phyloP scores from a whole-genome alignment of 2,113 vertebrate species.

The Drymodes brunneopygia region DNA sequence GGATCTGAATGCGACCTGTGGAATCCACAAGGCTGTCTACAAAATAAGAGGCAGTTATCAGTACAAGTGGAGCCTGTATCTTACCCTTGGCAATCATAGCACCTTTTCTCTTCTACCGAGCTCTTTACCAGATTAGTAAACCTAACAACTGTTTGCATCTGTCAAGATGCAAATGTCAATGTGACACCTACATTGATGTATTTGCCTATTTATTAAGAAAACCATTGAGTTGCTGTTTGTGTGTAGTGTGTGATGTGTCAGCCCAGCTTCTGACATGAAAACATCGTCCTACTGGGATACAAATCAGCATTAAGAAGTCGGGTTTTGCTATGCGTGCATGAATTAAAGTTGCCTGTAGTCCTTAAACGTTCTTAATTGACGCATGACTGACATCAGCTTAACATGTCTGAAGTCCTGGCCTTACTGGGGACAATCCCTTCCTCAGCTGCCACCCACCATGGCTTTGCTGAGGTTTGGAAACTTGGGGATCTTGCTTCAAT shows the following conservation, averaged over 20 bases:
- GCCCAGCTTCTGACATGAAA: neutral
- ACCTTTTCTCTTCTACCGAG: neutral
- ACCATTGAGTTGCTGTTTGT: neutral
- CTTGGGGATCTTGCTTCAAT: neutral
- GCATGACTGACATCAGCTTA: neutral
- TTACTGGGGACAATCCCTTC: neutral
- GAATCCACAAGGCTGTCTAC: conserved; percentile 85
- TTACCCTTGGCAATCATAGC: neutral
- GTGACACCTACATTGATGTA: neutral
- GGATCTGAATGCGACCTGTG: conserved; percentile 83
- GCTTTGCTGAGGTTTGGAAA: neutral
- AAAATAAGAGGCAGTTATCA: neutral
- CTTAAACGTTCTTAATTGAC: neutral
- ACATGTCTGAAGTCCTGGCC: neutral
- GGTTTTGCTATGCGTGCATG: fast-evolving
- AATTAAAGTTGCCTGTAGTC: neutral
- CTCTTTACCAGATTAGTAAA: neutral
- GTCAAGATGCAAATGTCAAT: neutral
- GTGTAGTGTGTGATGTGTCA: neutral
- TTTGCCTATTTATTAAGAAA: neutral
- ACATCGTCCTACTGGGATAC: neutral
- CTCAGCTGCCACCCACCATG: neutral
- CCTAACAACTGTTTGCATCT: neutral
- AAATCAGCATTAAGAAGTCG: neutral
- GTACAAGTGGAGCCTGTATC: neutral